Evolutionary conservation across 2,797 vertebrate genomes (phyloP).

Genomic region (Acanthurus lineatus): DNA sequence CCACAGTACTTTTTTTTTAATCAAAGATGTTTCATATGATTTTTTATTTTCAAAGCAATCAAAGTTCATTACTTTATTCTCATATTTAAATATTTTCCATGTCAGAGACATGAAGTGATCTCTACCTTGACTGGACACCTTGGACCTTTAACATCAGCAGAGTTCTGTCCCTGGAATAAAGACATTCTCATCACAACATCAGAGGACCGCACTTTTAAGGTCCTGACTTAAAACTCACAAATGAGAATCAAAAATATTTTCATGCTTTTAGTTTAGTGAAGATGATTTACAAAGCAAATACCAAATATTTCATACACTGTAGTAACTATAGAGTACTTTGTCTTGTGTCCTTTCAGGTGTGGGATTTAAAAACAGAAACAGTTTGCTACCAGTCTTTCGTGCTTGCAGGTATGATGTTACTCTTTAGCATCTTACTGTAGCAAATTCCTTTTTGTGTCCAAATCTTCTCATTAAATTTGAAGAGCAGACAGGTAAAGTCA

Average conservation of each 20-base stretch:
- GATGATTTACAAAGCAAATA: neutral
- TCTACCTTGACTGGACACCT: conserved; percentile 85
- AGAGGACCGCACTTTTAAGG: conserved; percentile 94
- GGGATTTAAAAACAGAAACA: conserved; percentile 83
- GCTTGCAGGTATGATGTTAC: conserved; percentile 86
- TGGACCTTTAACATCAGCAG: conserved; percentile 88
- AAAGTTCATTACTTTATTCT: neutral
- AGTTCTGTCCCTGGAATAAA: conserved; percentile 89
- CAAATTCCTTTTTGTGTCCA: neutral
- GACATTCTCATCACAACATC: conserved; percentile 88
- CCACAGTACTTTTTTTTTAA: neutral
- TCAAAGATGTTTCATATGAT: neutral
- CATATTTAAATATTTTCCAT: conserved; percentile 10
- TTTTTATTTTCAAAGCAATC: neutral
- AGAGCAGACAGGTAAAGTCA: neutral
- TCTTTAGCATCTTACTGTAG: neutral
- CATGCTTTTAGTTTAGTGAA: neutral
- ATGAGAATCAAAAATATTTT: neutral
- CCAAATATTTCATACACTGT: neutral
- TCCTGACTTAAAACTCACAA: conserved; percentile 41
- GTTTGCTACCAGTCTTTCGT: conserved; percentile 89
- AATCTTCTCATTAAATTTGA: neutral
- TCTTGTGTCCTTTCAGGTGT: conserved; percentile 83
- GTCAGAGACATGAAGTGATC: conserved; percentile 74
- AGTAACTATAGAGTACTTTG: neutral